A percentile compares a stretch with the other conserved stretches of the same genome.
Evolutionary conservation across 23 tunicate species (phyloP).

Genomic region (Oikopleura dioica): DNA sequence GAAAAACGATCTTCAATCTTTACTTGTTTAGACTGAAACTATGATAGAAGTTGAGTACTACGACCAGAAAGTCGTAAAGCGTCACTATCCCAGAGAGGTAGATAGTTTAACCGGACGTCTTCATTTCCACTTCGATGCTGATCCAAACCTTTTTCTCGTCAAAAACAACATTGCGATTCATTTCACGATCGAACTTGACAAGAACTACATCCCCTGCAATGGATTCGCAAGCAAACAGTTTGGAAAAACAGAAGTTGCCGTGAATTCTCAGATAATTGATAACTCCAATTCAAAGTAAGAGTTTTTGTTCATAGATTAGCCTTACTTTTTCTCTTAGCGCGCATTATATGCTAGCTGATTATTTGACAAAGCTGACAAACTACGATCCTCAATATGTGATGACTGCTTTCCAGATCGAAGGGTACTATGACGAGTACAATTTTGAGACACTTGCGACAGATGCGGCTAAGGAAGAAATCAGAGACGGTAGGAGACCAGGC

Average conservation of each 20-base stretch:
- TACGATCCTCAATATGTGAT: not conserved
- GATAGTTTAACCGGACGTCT: not conserved
- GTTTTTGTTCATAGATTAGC: not conserved
- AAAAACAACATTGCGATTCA: not conserved
- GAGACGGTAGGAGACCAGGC: not conserved
- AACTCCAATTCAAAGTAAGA: not conserved
- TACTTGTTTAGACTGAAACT: not conserved
- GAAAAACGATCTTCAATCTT: too few species aligned
- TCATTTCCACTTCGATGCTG: not conserved
- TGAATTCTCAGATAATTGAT: not conserved
- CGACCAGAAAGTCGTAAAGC: not conserved
- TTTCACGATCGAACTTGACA: not conserved
- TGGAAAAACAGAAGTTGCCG: not conserved
- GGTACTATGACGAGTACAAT: not conserved
- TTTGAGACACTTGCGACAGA: not conserved
- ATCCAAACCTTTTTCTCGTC: not conserved
- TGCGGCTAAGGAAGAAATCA: not conserved
- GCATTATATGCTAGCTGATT: not conserved
- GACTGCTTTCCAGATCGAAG: not conserved
- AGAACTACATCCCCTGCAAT: not conserved
- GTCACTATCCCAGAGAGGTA: not conserved
- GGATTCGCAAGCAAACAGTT: conserved; percentile 10
- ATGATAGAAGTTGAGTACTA: not conserved
- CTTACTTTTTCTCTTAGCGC: too few species aligned
- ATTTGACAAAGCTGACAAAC: not conserved